phyloP scores from a whole-genome alignment of 1,140 invertebrate genomes.

The Hylaeus anthracinus region DNA sequence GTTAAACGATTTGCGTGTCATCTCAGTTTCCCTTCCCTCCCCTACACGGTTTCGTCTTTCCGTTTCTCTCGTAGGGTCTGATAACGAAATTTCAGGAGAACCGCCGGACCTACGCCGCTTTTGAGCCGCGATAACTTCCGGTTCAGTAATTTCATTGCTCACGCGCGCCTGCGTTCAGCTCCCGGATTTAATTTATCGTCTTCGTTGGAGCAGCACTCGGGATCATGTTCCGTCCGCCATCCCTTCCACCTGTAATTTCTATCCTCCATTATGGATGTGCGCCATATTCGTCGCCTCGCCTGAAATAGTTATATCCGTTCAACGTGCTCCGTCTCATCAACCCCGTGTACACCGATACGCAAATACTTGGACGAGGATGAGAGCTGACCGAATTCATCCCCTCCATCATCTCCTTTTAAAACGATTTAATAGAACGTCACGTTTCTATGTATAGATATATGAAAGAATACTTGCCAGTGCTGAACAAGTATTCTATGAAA shows the following conservation, averaged over 20 bases:
- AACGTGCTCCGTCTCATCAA: not conserved
- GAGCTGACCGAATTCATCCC: not conserved
- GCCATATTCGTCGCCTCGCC: not conserved
- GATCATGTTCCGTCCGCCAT: constrained; percentile 23
- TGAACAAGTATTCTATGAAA: too few relatives aligned
- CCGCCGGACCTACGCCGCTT: constrained; percentile 43
- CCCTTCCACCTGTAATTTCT: constrained; percentile 22
- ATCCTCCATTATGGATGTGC: constrained; percentile 21
- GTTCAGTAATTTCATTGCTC: constrained; percentile 65
- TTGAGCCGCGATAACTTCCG: constrained; percentile 66
- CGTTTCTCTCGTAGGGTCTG: constrained; percentile 1
- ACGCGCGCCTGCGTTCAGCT: constrained; percentile 54
- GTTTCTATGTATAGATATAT: too few relatives aligned
- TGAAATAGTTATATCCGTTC: constrained; percentile 32
- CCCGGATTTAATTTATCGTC: constrained; percentile 65
- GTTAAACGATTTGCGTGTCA: constrained; percentile 55
- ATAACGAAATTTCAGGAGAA: constrained; percentile 60
- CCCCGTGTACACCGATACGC: not conserved
- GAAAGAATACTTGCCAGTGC: too few relatives aligned
- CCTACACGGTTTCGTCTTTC: not conserved
- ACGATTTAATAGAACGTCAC: too few relatives aligned
- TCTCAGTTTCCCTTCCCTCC: not conserved
- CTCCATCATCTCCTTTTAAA: too few relatives aligned
- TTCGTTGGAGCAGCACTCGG: constrained; percentile 45
- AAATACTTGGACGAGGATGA: not conserved